These are phyloP conservation scores for Dendropsophus ebraccatus DNA, from an alignment of 2,113 vertebrate species.

Conservation along the genomic window DNA sequence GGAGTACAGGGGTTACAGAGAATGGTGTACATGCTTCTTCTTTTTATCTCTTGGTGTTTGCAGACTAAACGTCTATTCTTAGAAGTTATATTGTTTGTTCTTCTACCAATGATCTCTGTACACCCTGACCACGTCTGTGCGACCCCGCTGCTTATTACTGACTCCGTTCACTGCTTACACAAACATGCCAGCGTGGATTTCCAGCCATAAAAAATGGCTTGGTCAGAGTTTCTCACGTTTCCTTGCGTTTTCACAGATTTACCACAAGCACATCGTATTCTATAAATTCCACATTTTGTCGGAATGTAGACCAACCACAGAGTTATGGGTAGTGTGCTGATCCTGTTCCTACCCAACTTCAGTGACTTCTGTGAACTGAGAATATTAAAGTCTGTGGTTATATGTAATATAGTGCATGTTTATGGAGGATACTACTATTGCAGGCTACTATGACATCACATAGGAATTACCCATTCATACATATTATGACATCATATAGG, in stretches of 20 bases:
- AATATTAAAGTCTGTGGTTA: too few relatives aligned
- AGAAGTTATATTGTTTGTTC: background rate
- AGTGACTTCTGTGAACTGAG: background rate
- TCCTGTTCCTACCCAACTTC: background rate
- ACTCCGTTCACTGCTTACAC: background rate
- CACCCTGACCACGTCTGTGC: background rate
- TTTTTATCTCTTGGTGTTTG: background rate
- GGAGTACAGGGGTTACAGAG: too few relatives aligned
- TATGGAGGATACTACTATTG: background rate
- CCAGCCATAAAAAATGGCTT: background rate
- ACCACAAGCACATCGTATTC: slow-evolving; percentile 10
- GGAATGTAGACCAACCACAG: background rate
- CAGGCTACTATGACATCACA: background rate
- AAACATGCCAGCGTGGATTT: background rate
- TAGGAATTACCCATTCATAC: too few relatives aligned
- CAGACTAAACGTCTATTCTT: background rate
- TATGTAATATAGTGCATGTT: background rate
- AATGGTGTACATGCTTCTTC: background rate
- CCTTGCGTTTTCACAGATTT: background rate
- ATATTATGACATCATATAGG: too few relatives aligned
- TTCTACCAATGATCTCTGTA: background rate
- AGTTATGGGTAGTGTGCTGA: background rate
- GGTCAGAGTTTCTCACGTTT: background rate
- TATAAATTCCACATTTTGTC: background rate
- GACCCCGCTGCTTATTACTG: background rate